Base-by-base conservation (phyloP, 2,888 invertebrate species). In the Periphyllus acericola region DNA sequence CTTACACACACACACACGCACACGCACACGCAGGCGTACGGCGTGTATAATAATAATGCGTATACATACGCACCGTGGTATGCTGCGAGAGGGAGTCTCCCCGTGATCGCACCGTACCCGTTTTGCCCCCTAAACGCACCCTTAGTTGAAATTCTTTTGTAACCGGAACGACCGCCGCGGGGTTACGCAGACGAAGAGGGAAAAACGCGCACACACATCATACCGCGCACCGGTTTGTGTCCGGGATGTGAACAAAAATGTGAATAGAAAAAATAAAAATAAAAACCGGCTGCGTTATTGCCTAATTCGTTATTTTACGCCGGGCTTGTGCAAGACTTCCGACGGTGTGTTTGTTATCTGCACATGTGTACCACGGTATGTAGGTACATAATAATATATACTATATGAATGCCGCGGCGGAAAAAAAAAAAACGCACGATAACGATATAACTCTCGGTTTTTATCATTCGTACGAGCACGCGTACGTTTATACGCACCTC, bases 281-380 rank as follows among this genome's bases (percentile, higher is more conserved):
- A 83, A 52, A 55, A 66, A 81, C 87, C 87, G 80, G 80, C 79
- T 87, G 87, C 87, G 32, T 40, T 80, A 87, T 87, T 87, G 87
- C 87, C 87, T 80, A 87, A 87, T 87, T 87, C 87, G 87, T 87
- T 87, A 87, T 87, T 74, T 87, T 87, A 40, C 81, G 72, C 81
- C 74, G 80, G 87, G 72, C 87, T 87, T 87, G 72, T 87, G 87
- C 80, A 87, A 87, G 79, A 87, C 74, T 85, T 85, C 84, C 76
- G 84, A 85, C 76, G 66, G 76, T 52, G 84, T 74, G 60, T 74
- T 74, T n/a, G 60, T 34, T 32, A 60, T 46, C 60, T 19, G 74
- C 74, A 25, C 71, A 34, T 34, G 71, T 25, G 60, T 21, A 25
- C 60, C 71, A 9, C 36, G 72, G 17, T 25, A 46, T 4, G 9